A percentile compares a stretch with the other conserved stretches of the same genome.
These are phyloP conservation scores for Taeniopygia guttata DNA, from an alignment of 2,797 vertebrate genomes.

Conservation along the genomic window DNA sequence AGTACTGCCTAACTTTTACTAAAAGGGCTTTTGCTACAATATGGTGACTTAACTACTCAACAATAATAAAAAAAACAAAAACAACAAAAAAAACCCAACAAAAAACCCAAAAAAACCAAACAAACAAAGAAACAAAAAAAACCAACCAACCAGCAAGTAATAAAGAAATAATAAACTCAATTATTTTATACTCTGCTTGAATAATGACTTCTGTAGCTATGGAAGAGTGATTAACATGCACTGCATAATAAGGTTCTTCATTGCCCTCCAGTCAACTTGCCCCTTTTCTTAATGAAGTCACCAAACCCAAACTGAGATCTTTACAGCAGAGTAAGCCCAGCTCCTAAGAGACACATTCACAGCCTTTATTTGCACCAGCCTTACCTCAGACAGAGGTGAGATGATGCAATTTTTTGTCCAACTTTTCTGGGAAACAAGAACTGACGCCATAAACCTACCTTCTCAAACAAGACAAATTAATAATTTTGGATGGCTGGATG, in stretches of 20 bases:
- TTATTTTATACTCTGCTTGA: not conserved
- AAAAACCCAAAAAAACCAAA: not conserved
- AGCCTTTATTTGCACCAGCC: not conserved
- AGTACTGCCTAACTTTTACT: not conserved
- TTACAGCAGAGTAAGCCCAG: not conserved
- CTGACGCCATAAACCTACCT: rapidly evolving
- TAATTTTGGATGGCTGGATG: not conserved
- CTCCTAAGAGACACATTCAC: not conserved
- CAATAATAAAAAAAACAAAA: not conserved
- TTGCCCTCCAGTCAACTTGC: rapidly evolving
- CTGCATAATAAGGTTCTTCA: not conserved
- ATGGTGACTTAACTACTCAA: not conserved
- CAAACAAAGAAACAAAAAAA: not conserved
- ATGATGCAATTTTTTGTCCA: not conserved
- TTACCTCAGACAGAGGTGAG: not conserved
- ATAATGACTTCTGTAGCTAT: not conserved
- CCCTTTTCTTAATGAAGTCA: not conserved
- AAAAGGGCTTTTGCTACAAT: not conserved
- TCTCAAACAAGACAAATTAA: not conserved
- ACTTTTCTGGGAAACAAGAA: not conserved
- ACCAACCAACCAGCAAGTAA: not conserved
- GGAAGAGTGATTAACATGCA: not conserved
- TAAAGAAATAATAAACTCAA: not conserved
- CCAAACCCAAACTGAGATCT: not conserved
- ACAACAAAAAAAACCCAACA: not conserved